Conservation (phyloP, 64 coral and sea anemone genomes). For the Acropora yongei region DNA sequence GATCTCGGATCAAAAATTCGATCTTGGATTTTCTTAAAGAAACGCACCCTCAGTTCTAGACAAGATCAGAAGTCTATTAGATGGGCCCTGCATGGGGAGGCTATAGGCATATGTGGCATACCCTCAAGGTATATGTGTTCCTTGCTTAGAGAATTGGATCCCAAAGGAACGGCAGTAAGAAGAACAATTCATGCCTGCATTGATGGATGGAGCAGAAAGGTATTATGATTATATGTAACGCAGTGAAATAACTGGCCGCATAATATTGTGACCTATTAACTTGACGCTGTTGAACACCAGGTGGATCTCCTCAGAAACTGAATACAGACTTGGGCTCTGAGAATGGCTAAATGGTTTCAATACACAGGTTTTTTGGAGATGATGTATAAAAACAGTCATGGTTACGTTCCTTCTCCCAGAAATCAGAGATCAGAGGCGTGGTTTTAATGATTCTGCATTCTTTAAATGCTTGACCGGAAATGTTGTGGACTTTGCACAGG, state of each 20-base stretch:
- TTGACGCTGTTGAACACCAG: not conserved
- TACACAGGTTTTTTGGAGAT: conserved; percentile 8
- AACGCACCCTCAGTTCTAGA: not conserved
- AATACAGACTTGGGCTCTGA: not conserved
- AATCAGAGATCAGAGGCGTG: conserved; percentile 8
- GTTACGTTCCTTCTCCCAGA: conserved; percentile 17
- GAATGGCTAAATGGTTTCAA: not conserved
- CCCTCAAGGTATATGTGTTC: conserved; percentile 32
- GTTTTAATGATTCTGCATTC: not conserved
- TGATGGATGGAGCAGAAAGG: conserved; percentile 11
- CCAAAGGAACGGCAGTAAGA: conserved; percentile 10
- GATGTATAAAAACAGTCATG: conserved; percentile 17
- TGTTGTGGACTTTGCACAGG: not conserved
- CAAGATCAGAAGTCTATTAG: conserved; percentile 35
- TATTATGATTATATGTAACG: conserved; percentile 9
- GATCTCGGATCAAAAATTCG: no score
- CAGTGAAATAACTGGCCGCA: conserved; percentile 10
- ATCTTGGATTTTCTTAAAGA: no score
- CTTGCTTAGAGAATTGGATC: conserved; percentile 40
- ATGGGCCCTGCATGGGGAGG: conserved; percentile 27
- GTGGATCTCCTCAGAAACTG: not conserved
- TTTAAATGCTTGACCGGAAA: not conserved
- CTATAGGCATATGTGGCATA: conserved; percentile 32
- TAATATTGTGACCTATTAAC: not conserved
- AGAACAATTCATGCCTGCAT: conserved; percentile 41